These are phyloP conservation scores for Bombus difficillimus DNA, from an alignment of 1,140 invertebrate species.

Conservation along the genomic window DNA sequence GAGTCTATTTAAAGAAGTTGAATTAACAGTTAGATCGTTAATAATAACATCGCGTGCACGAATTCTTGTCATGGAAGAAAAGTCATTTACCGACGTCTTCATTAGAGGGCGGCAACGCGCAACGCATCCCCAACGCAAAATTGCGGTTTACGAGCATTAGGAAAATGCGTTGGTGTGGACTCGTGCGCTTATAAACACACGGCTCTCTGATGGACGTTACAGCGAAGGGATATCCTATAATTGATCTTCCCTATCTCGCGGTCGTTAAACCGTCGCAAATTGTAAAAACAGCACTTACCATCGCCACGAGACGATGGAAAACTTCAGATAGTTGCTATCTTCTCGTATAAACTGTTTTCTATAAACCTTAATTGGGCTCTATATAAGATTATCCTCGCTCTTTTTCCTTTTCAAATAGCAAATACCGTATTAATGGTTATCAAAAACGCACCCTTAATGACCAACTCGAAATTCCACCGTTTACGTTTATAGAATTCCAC, in stretches of 20 bases:
- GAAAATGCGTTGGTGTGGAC: constrained; percentile 47
- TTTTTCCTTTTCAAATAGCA: too few relatives aligned
- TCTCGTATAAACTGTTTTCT: too few relatives aligned
- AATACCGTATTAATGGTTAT: too few relatives aligned
- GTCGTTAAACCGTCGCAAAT: constrained; percentile 16
- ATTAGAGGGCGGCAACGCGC: constrained; percentile 45
- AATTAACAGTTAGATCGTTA: background rate
- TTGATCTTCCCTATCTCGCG: constrained; percentile 14
- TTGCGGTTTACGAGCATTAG: constrained; percentile 64
- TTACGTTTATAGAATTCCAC: background rate
- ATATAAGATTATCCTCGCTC: background rate
- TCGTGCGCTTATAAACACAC: constrained; percentile 5
- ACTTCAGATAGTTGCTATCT: background rate
- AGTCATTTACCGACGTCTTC: constrained; percentile 64
- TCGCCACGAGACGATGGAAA: background rate
- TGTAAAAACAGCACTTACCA: background rate
- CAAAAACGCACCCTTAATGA: background rate
- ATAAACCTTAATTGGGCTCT: background rate
- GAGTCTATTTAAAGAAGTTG: too few relatives aligned
- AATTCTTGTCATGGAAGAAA: constrained; percentile 30
- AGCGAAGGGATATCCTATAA: background rate
- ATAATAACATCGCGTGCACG: background rate
- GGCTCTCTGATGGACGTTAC: background rate
- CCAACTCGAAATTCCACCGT: background rate
- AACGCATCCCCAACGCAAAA: constrained; percentile 24